Base-by-base conservation (phyloP, 2,888 invertebrate genomes). In the Athalia circularis region DNA sequence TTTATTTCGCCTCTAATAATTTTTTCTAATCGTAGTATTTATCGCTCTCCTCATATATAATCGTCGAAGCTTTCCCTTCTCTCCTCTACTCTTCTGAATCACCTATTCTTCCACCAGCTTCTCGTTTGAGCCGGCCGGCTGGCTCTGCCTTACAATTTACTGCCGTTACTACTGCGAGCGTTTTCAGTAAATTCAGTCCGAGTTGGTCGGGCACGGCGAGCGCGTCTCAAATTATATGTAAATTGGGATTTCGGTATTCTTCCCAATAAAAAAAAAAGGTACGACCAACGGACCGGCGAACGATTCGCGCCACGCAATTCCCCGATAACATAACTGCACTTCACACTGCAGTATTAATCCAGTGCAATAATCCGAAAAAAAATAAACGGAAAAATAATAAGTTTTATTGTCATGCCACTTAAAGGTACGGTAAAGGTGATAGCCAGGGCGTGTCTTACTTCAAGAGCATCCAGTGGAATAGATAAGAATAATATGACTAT, bases 371-470 rank as follows among this genome's bases (percentile, higher is more conserved):
- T 29, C n/a, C n/a, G n/a, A 29, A 29, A 29, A 54, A 54, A 54
- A 54, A 54, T n/a, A 3, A 54, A 54, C 0, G n/a, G 4, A 54
- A 54, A 11, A 54, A 54, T n/a, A n/a, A 54, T 54, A 54, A 52
- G n/a, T 29, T 29, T 0, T 54, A 54, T 11, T 4, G 62, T 29
- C 50, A 75, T 75, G 75, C 62, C 75, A 52, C 64, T 75, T 13
- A 75, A 75, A 29, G 64, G 64, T n/a, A 50, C 75, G 15, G 43
- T 64, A 47, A 75, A 50, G 29, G 75, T 82, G 57, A 80, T 88
- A 13, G 80, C 83, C 13, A 85, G 84, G 81, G 82, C 83, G 45
- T 86, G 84, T 45, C 79, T 85, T 13, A 80, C 81, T 15, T 78
- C 84, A 48, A 82, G 77, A 43, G 7, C 45, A 48, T 64, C 78